Percentiles rank a stretch among this genome's conserved stretches.
phyloP scores from a whole-genome alignment of 1,140 invertebrate genomes.

The Theocolax elegans region DNA sequence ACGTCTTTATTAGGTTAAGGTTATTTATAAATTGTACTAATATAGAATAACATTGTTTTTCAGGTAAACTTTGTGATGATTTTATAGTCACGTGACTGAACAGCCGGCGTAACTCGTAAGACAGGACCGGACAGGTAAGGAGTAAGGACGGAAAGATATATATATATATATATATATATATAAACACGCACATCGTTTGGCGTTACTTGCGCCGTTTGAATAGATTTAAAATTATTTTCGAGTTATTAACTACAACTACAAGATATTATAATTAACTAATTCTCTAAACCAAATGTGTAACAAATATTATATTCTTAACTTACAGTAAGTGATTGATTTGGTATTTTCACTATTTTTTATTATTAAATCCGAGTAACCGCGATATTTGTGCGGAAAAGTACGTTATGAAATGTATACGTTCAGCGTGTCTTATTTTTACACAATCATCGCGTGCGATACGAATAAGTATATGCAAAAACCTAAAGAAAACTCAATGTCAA shows the following conservation, averaged over 20 bases:
- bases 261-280: too few species aligned
- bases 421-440: conserved; percentile 21
- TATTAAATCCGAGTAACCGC: too few species aligned
- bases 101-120: background rate
- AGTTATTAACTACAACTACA: too few species aligned
- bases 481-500: conserved; percentile 16
- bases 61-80: background rate
- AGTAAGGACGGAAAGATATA: too few species aligned
- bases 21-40: background rate
- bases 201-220: conserved; percentile 30
- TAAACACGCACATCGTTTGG: conserved; percentile 33
- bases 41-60: background rate
- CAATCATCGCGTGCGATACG: background rate
- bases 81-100: conserved; percentile 20
- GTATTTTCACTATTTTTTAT: too few species aligned
- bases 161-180: too few species aligned
- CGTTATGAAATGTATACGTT: conserved; percentile 16
- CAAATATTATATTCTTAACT: too few species aligned
- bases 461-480: background rate
- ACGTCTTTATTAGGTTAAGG: background rate
- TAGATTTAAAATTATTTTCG: conserved; percentile 14
- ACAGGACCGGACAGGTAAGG: conserved; percentile 6
- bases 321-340: too few species aligned
- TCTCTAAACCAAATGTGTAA: too few species aligned
- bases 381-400: too few species aligned